These are phyloP conservation scores for Falco rusticolus DNA, from an alignment of 2,797 vertebrate species.

Conservation along the genomic window DNA sequence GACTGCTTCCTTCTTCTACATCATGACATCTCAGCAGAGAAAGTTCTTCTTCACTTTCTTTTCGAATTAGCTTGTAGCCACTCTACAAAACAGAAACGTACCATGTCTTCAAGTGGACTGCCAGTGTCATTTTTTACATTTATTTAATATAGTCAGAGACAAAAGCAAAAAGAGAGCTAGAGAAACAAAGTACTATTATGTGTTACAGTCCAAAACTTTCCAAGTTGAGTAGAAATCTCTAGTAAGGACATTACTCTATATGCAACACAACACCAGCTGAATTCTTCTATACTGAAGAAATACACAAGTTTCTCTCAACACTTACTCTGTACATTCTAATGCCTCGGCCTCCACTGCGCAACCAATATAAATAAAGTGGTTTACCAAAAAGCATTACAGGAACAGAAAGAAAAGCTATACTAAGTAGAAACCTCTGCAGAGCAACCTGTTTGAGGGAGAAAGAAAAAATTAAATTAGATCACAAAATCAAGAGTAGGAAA, in stretches of 20 bases:
- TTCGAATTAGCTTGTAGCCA: constrained; percentile 91
- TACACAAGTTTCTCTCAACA: accelerated
- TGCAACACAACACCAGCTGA: background rate
- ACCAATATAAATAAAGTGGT: constrained; percentile 92
- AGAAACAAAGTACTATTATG: background rate
- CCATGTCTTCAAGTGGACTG: background rate
- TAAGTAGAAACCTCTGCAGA: constrained; percentile 87
- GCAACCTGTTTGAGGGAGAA: constrained; percentile 74
- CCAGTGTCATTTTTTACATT: background rate
- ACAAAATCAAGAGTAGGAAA: background rate
- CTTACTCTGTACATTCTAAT: constrained; percentile 88
- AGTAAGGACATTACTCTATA: background rate
- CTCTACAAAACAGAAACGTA: constrained; percentile 61
- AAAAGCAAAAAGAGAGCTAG: background rate
- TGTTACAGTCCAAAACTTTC: background rate
- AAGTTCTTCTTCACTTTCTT: constrained; percentile 92
- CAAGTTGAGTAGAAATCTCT: background rate
- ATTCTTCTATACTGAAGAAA: background rate
- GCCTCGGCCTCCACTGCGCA: constrained; percentile 86
- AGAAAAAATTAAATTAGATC: background rate
- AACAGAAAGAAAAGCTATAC: constrained; percentile 85
- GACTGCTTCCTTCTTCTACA: constrained; percentile 86
- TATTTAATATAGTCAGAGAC: background rate
- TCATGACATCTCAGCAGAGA: constrained; percentile 86
- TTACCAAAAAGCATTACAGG: constrained; percentile 94